phyloP scores from a whole-genome alignment of 2,888 invertebrate species.

The Hedya salicella region DNA sequence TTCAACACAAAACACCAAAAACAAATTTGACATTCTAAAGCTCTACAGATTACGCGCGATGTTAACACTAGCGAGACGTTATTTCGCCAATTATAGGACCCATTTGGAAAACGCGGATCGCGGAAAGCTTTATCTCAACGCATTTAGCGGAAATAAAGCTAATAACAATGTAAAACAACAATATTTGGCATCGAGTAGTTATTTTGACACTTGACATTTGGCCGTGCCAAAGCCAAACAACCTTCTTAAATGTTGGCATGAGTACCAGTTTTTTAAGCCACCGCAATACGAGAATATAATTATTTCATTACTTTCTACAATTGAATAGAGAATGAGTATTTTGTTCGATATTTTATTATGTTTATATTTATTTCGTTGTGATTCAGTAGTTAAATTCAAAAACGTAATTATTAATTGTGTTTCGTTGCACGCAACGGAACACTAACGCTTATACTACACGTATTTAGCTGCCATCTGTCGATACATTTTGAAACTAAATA shows the following conservation, averaged over 20 bases:
- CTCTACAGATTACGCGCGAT: slow-evolving; percentile 52
- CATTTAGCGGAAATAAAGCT: slow-evolving; percentile 53
- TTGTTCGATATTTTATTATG: background rate
- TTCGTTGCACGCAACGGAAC: slow-evolving; percentile 16
- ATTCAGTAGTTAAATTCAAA: no score
- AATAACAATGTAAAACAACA: slow-evolving; percentile 70
- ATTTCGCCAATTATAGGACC: slow-evolving; percentile 46
- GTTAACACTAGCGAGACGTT: slow-evolving; percentile 45
- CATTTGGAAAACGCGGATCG: slow-evolving; percentile 51
- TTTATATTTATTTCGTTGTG: no score
- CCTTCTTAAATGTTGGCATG: slow-evolving; percentile 33
- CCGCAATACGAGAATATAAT: background rate
- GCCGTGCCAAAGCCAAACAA: slow-evolving; percentile 40
- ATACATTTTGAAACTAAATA: background rate
- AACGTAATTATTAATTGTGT: background rate
- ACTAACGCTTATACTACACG: background rate
- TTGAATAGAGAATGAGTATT: background rate
- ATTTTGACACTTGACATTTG: slow-evolving; percentile 58
- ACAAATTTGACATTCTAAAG: slow-evolving; percentile 73
- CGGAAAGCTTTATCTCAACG: slow-evolving; percentile 72
- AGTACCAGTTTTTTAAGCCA: slow-evolving; percentile 19
- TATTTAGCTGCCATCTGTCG: slow-evolving; percentile 19
- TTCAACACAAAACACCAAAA: slow-evolving; percentile 68
- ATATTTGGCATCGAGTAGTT: slow-evolving; percentile 81
- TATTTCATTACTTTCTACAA: no score